These are phyloP conservation scores for Meloidogyne floridensis DNA, from an alignment of 1,140 invertebrate genomes.

Conservation along the genomic window DNA sequence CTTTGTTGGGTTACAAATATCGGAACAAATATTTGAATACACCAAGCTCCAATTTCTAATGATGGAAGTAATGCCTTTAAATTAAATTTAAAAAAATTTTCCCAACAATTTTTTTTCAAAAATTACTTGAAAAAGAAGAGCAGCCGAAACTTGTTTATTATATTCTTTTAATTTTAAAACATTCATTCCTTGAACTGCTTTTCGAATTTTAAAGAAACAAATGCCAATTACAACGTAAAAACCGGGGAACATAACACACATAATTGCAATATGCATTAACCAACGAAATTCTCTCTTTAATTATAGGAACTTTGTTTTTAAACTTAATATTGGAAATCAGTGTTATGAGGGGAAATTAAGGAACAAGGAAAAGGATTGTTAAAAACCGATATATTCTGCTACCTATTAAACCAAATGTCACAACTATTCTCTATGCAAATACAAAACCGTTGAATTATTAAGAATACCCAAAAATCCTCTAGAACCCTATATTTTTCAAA, in stretches of 20 bases:
- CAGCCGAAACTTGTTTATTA: slow-evolving; percentile 15
- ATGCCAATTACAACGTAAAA: not conserved
- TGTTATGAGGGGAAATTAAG: too few species aligned
- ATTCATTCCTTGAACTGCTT: slow-evolving; percentile 8
- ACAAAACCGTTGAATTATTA: too few species aligned
- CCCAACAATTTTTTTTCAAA: not conserved
- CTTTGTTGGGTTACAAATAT: not conserved
- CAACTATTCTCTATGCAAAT: too few species aligned
- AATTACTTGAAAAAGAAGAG: slow-evolving; percentile 10
- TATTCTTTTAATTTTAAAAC: slow-evolving; percentile 20
- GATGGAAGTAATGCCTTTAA: slow-evolving; percentile 7
- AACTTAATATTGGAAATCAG: too few species aligned
- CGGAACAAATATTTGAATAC: slow-evolving; percentile 10
- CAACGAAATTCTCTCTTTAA: slow-evolving; percentile 8
- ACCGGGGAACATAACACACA: not conserved
- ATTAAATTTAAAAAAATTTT: not conserved
- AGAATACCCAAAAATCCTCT: too few species aligned
- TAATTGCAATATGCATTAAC: slow-evolving; percentile 1
- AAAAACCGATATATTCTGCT: too few species aligned
- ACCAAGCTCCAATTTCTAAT: not conserved
- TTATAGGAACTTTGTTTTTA: too few species aligned
- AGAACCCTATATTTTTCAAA: too few species aligned
- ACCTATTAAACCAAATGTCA: too few species aligned
- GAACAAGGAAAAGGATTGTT: not conserved
- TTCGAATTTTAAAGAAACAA: not conserved